Percentiles rank a stretch among this genome's conserved stretches.
Evolutionary conservation across 2,797 vertebrate species (phyloP).

Genomic region (Danionella dracula): DNA sequence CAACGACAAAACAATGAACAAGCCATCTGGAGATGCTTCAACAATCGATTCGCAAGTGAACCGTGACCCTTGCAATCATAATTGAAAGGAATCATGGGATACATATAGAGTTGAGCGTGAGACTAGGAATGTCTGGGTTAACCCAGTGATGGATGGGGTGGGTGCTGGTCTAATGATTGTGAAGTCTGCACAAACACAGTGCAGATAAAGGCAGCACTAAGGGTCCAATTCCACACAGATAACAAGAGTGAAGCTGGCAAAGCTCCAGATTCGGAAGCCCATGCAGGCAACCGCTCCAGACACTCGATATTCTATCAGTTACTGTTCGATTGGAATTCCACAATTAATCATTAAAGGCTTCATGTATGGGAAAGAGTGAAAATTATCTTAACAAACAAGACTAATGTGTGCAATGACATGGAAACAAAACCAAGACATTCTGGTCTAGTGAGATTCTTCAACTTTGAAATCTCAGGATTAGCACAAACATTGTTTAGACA

Average conservation of each 20-base stretch:
- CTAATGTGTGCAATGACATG: background rate
- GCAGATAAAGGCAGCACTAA: slow-evolving; percentile 66
- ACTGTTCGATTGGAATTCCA: background rate
- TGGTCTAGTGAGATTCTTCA: slow-evolving; percentile 18
- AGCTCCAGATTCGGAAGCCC: slow-evolving; percentile 25
- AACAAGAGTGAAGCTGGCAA: slow-evolving; percentile 45
- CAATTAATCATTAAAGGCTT: background rate
- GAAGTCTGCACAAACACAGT: slow-evolving; percentile 68
- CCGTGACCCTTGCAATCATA: no score
- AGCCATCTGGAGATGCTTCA: no score
- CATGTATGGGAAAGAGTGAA: background rate
- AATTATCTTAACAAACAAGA: no score
- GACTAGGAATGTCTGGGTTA: slow-evolving; percentile 59
- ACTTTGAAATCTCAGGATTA: background rate
- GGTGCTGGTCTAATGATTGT: slow-evolving; percentile 54
- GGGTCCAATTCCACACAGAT: slow-evolving; percentile 76
- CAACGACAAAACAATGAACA: no score
- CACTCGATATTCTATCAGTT: slow-evolving; percentile 4
- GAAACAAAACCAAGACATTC: background rate
- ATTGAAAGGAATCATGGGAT: no score
- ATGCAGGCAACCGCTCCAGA: background rate
- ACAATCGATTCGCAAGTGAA: no score
- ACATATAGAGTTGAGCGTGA: background rate
- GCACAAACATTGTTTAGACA: background rate
- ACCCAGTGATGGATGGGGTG: slow-evolving; percentile 38